These are phyloP conservation scores for Aurelia sp. DNA, from an alignment of 30 jellyfish, hydroid and myxozoan genomes.

Conservation along the genomic window DNA sequence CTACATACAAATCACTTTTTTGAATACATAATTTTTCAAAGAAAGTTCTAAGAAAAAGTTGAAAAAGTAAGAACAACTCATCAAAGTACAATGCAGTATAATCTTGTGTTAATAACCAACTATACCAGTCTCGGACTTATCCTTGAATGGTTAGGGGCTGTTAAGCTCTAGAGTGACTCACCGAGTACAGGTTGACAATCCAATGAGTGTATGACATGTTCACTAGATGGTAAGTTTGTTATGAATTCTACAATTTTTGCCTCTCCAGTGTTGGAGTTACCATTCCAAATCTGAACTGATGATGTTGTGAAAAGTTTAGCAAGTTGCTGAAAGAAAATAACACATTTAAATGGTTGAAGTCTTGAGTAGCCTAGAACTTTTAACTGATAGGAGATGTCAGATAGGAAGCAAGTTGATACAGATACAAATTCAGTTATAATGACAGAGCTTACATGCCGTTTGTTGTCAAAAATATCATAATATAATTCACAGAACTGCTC, in stretches of 20 bases:
- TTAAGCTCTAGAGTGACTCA: not conserved
- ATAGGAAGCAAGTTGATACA: too few relatives aligned
- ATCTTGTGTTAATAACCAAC: too few relatives aligned
- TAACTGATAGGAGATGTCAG: too few relatives aligned
- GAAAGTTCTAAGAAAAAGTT: too few relatives aligned
- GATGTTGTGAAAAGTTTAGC: slow-evolving; percentile 79
- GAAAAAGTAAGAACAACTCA: too few relatives aligned
- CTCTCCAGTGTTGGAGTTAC: slow-evolving; percentile 77
- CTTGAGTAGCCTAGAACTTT: too few relatives aligned
- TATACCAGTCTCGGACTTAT: too few relatives aligned
- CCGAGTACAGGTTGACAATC: slow-evolving; percentile 96
- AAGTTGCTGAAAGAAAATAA: slow-evolving; percentile 29
- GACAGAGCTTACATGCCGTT: slow-evolving; percentile 74
- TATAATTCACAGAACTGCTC: slow-evolving; percentile 79
- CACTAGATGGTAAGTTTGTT: slow-evolving; percentile 79
- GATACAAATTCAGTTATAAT: too few relatives aligned
- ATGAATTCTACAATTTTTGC: slow-evolving; percentile 67
- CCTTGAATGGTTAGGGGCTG: too few relatives aligned
- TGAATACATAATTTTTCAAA: too few relatives aligned
- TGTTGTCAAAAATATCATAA: slow-evolving; percentile 73
- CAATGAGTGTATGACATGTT: slow-evolving; percentile 66
- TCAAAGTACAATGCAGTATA: too few relatives aligned
- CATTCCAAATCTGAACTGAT: slow-evolving; percentile 91
- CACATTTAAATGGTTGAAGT: not conserved
- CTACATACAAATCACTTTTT: too few relatives aligned